Percentiles rank a stretch among this genome's conserved stretches.
Conservation (phyloP, 2,797 vertebrate genomes). For the Bovichtus diacanthus region DNA sequence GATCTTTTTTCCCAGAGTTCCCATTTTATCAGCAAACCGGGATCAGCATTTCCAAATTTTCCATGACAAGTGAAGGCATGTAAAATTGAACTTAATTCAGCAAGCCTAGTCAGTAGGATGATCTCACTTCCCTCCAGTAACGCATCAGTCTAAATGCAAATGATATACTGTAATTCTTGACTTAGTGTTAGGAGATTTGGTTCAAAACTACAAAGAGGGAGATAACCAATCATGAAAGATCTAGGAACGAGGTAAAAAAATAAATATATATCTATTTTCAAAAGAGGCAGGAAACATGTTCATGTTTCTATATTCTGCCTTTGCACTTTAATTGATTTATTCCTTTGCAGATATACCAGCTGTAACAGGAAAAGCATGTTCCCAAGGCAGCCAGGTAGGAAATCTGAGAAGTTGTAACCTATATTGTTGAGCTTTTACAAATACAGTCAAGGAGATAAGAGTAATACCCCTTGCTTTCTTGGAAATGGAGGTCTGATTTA, state of each 20-base stretch:
- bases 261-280: slow-evolving; percentile 36
- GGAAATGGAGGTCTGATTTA: slow-evolving; percentile 80
- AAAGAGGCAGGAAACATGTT: slow-evolving; percentile 56
- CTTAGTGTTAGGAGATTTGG: slow-evolving; percentile 30
- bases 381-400: slow-evolving; percentile 66
- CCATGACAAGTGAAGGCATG: slow-evolving; percentile 23
- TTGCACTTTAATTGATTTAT: slow-evolving; percentile 78
- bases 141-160: slow-evolving; percentile 59
- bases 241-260: slow-evolving; percentile 36
- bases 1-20: slow-evolving; percentile 16
- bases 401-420: slow-evolving; percentile 75
- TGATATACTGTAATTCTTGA: slow-evolving; percentile 34
- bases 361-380: slow-evolving; percentile 66
- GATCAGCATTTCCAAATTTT: slow-evolving; percentile 45
- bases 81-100: slow-evolving; percentile 43
- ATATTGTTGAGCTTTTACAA: slow-evolving; percentile 77
- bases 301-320: slow-evolving; percentile 51
- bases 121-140: slow-evolving; percentile 41
- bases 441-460: slow-evolving; percentile 79
- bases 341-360: slow-evolving; percentile 52
- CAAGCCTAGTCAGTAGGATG: slow-evolving; percentile 11
- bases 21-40: slow-evolving; percentile 38
- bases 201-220: slow-evolving; percentile 58
- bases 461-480: slow-evolving; percentile 78
- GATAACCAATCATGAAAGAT: slow-evolving; percentile 52